Conservation (phyloP, 2,888 invertebrate species). For the Flabesymbios commensalis region DNA sequence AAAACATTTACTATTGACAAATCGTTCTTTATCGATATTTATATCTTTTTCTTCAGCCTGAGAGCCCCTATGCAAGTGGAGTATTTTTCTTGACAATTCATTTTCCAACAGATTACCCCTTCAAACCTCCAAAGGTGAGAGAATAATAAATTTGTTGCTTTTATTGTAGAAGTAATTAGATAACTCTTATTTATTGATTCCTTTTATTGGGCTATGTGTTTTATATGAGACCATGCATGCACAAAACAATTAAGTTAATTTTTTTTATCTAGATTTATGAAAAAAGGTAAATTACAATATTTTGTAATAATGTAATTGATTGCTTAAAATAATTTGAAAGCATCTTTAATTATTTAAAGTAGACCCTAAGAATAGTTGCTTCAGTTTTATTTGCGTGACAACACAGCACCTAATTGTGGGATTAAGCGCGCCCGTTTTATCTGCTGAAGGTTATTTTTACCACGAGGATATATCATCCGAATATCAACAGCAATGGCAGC, state of each 20-base stretch:
- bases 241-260: no score
- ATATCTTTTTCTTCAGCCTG: conserved; percentile 71
- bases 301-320: no score
- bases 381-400: background rate
- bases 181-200: background rate
- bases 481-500: conserved; percentile 99
- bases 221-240: no score
- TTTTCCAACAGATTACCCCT: conserved; percentile 99
- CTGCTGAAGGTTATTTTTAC: conserved; percentile 89
- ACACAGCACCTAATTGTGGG: background rate
- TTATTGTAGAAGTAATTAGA: background rate
- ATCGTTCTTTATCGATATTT: background rate
- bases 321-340: no score
- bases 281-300: no score
- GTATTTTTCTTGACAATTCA: conserved; percentile 99
- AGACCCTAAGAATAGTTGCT: no score
- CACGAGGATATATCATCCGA: conserved; percentile 99
- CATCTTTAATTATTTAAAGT: no score
- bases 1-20: no score
- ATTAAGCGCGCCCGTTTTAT: background rate
- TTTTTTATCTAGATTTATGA: no score
- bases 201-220: no score
- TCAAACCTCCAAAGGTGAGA: conserved; percentile 94
- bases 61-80: conserved; percentile 99
- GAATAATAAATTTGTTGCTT: background rate